A percentile compares a stretch with the other conserved stretches of the same genome.
These are phyloP conservation scores for Mustela lutreola DNA, from an alignment of 2,113 vertebrate genomes.

Conservation along the genomic window DNA sequence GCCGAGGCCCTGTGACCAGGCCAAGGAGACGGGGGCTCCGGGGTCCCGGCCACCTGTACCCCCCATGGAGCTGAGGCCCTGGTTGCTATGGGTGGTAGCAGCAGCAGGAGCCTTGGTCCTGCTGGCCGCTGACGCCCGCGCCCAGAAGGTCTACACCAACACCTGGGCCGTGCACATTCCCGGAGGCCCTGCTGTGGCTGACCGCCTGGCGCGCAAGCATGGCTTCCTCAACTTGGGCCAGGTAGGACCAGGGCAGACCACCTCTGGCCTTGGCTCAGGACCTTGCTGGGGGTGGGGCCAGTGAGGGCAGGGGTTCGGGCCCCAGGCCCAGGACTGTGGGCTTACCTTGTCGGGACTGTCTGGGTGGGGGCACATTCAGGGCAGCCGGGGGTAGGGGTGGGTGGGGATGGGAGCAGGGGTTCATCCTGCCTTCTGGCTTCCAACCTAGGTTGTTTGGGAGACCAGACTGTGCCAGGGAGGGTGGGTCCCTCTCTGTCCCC, in stretches of 20 bases:
- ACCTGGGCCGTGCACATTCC: conserved; percentile 95
- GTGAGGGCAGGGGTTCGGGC: not conserved
- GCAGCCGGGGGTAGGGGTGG: too few species aligned
- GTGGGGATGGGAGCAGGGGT: not conserved
- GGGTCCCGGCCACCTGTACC: not conserved
- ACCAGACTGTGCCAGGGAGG: too few species aligned
- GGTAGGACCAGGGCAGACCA: conserved; percentile 14
- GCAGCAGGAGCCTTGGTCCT: conserved; percentile 88
- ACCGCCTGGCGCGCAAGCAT: conserved; percentile 92
- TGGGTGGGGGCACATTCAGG: not conserved
- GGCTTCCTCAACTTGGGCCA: conserved; percentile 93
- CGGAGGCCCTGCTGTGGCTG: conserved; percentile 91
- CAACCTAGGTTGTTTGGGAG: not conserved
- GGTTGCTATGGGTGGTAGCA: conserved; percentile 90
- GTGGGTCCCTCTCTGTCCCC: not conserved
- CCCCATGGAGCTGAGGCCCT: conserved; percentile 89
- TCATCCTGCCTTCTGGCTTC: not conserved
- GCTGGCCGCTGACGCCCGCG: conserved; percentile 84
- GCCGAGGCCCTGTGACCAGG: conserved; percentile 75
- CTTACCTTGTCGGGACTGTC: not conserved
- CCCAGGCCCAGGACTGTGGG: fast-evolving
- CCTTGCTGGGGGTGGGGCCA: fast-evolving
- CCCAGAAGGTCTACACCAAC: conserved; percentile 93
- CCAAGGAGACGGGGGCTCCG: conserved; percentile 34
- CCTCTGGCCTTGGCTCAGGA: too few species aligned